Evolutionary conservation across 2,113 vertebrate species (phyloP), one percentile per base, ranked within the genome.

Genomic region (Sinosuthora webbiana): DNA sequence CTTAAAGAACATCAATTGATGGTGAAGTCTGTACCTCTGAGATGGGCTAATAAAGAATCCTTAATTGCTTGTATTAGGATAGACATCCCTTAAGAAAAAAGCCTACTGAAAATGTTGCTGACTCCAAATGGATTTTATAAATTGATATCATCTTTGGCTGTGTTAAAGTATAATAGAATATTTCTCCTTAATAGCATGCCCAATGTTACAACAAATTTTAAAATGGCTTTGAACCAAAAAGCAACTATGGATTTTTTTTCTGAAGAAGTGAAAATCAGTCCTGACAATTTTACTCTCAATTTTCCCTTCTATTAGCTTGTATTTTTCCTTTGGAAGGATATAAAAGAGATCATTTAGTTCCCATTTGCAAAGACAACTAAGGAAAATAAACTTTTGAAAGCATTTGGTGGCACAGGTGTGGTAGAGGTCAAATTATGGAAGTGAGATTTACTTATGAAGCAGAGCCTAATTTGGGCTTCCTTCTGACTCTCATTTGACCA

Each of bases 151-250:
- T 95, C 64, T 89, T 92, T 95, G 95, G 69, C 86, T 81, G 35
- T 87, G 73, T 89, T 89, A 70, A 92, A 64, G 60, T 60, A 31
- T 52, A 83, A 86, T 19, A 73, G 60, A 81, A 37, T 87, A 64
- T 75, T 97, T 94, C 44, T 81, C 69, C 52, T 55, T 89, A 86
- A 90, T 56, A 94, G 86, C 76, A 76, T 70, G 35, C 55, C n/a
- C 56, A 62, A 13, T 55, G 13, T 78, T 91, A 41, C 33, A 90
- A 57, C 7, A 71, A 87, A 67, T 71, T 84, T 77, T 92, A 35
- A 84, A 94, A 92, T 78, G 65, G 35, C 64, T 92, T 89, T 82
- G 47, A 89, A 89, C 89, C 73, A 84, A 94, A 93, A 92, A 75
- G 56, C 59, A 90, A 56, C 28, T 71, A 69, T 39, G 25, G 39